These are phyloP conservation scores for Drosophila persimilis DNA, from an alignment of 1,140 invertebrate genomes.

Conservation along the genomic window DNA sequence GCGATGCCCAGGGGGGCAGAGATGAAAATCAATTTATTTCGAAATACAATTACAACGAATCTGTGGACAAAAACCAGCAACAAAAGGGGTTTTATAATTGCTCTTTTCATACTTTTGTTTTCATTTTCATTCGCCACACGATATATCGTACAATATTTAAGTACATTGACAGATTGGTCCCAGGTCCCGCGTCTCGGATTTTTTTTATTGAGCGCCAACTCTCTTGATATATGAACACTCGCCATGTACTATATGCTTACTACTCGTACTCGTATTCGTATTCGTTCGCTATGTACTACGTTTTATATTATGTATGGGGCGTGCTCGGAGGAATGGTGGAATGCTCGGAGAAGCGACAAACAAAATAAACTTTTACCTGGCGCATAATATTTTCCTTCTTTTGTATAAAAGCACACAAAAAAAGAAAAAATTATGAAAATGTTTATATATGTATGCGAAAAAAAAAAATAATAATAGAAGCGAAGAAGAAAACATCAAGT, in stretches of 20 bases:
- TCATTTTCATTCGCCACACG: slow-evolving; percentile 1
- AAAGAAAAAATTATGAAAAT: slow-evolving; percentile 37
- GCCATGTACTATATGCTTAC: background rate
- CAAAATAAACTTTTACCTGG: slow-evolving; percentile 47
- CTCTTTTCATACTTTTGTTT: slow-evolving; percentile 22
- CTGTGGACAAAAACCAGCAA: slow-evolving; percentile 32
- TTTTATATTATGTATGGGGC: slow-evolving; percentile 11
- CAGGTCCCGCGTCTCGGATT: background rate
- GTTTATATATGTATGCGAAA: slow-evolving; percentile 24
- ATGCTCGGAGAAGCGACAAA: slow-evolving; percentile 10
- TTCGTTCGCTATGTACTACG: background rate
- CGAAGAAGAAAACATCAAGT: too few species aligned
- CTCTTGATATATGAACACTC: slow-evolving; percentile 16
- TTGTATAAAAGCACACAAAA: slow-evolving; percentile 29
- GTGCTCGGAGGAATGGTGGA: background rate
- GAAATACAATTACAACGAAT: slow-evolving; percentile 32
- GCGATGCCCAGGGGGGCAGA: background rate
- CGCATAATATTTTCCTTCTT: slow-evolving; percentile 33
- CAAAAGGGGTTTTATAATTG: slow-evolving; percentile 48
- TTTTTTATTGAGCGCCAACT: slow-evolving; percentile 39
- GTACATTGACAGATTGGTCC: slow-evolving; percentile 35
- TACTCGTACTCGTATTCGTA: too few species aligned
- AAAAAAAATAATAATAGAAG: background rate
- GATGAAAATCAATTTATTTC: slow-evolving; percentile 46
- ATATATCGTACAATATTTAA: slow-evolving; percentile 9